These are phyloP conservation scores for Dyspetes luteomarginatus DNA, from an alignment of 2,888 invertebrate species.

Conservation along the genomic window DNA sequence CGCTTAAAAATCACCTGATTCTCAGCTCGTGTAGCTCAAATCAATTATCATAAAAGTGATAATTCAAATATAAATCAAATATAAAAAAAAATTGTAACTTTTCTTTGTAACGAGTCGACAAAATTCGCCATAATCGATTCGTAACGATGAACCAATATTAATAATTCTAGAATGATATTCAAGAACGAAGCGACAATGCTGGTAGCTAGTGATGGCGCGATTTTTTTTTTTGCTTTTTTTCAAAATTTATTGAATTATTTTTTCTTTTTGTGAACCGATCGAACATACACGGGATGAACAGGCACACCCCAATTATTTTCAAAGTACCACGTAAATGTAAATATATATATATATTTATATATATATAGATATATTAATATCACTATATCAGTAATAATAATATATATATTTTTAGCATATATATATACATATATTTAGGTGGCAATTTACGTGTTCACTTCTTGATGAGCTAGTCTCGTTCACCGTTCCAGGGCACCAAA, in stretches of 20 bases:
- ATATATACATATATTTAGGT: conserved; percentile 46
- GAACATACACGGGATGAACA: conserved; percentile 23
- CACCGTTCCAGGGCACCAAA: conserved; percentile 77
- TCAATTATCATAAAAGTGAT: too few relatives aligned
- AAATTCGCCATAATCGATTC: too few relatives aligned
- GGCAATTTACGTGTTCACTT: conserved; percentile 52
- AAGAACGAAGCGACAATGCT: conserved; percentile 49
- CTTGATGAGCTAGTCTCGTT: conserved; percentile 59
- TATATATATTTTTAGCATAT: conserved; percentile 14
- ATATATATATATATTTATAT: conserved; percentile 42
- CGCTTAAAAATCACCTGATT: too few relatives aligned
- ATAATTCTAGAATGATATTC: too few relatives aligned
- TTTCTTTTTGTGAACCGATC: conserved; percentile 40
- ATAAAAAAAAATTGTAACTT: too few relatives aligned
- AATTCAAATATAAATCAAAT: too few relatives aligned
- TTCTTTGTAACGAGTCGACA: too few relatives aligned
- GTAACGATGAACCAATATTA: too few relatives aligned
- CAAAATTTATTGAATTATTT: conserved; percentile 10
- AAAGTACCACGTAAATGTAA: too few relatives aligned
- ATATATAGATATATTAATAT: conserved; percentile 13
- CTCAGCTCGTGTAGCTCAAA: too few relatives aligned
- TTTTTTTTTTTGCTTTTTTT: conserved; percentile 9
- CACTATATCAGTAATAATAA: not conserved
- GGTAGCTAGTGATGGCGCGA: conserved; percentile 30
- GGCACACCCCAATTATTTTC: conserved; percentile 41